Percentiles rank a stretch among this genome's conserved stretches.
Conservation (phyloP, 2,888 invertebrate genomes). For the Flabesymbios commensalis region DNA sequence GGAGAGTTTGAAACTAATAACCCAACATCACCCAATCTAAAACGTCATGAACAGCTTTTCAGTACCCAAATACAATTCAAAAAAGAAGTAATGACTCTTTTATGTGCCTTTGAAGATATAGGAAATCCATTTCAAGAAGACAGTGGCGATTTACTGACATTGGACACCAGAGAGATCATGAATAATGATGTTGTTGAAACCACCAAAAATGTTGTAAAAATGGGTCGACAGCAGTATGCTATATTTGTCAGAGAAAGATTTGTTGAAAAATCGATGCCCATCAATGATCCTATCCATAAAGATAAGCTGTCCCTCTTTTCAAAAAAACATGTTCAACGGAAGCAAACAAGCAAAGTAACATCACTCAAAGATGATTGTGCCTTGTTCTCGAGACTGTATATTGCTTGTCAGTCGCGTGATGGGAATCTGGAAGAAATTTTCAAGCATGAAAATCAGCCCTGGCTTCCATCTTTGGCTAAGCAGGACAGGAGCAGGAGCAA, state of each 20-base stretch:
- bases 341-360: background rate
- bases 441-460: constrained; percentile 19
- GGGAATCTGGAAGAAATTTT: constrained; percentile 24
- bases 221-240: background rate
- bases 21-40: no score
- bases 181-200: background rate
- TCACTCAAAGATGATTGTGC: constrained; percentile 9
- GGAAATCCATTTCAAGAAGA: constrained; percentile 6
- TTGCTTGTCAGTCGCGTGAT: constrained; percentile 14
- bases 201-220: background rate
- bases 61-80: no score
- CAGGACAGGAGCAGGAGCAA: constrained; percentile 11
- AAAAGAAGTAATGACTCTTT: background rate
- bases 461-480: constrained; percentile 15
- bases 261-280: background rate
- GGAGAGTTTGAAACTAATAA: no score
- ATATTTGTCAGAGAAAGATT: constrained; percentile 2
- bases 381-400: constrained; percentile 15
- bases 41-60: no score
- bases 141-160: background rate
- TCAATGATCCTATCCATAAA: constrained; percentile 1
- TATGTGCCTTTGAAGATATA: background rate
- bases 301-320: background rate
- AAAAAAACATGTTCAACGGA: background rate
- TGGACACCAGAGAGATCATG: background rate